Conservation (phyloP, 2,888 invertebrate species). For the Chirona hameri region DNA sequence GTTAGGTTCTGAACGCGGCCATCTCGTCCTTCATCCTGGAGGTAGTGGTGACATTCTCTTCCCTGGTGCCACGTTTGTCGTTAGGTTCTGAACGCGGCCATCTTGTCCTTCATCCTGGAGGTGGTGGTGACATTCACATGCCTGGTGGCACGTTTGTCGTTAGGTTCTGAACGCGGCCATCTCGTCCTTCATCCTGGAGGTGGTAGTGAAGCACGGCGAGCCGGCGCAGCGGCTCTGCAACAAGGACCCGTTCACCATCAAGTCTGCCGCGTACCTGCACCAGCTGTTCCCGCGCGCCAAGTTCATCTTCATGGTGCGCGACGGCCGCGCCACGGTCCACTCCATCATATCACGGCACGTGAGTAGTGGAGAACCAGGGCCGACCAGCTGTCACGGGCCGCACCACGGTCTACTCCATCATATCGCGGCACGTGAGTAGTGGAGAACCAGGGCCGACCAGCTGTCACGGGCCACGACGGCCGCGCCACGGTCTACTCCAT, state of each 20-base stretch:
- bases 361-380: constrained; percentile 35
- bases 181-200: constrained; percentile 92
- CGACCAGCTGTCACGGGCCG: constrained; percentile 59
- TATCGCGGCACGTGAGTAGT: constrained; percentile 74
- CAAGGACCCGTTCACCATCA: constrained; percentile 97
- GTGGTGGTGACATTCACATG: too few relatives aligned
- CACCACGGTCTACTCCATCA: constrained; percentile 97
- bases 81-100: too few relatives aligned
- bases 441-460: constrained; percentile 53
- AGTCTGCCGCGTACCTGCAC: constrained; percentile 91
- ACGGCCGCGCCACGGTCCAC: constrained; percentile 97
- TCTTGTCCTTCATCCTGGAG: too few relatives aligned
- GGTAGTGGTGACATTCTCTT: too few relatives aligned
- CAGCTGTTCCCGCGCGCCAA: constrained; percentile 96
- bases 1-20: too few relatives aligned
- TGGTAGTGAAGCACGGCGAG: constrained; percentile 93
- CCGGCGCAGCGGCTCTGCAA: constrained; percentile 93
- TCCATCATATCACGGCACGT: constrained; percentile 95
- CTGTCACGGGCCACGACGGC: constrained; percentile 97
- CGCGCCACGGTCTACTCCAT: constrained; percentile 98
- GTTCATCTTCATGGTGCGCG: constrained; percentile 96
- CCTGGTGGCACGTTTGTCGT: too few relatives aligned
- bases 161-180: constrained; percentile 91
- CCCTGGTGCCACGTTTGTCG: too few relatives aligned
- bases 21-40: too few relatives aligned